A percentile compares a stretch with the other conserved stretches of the same genome.
Conservation (phyloP, 2,888 invertebrate species). For the Anaspis maculata region DNA sequence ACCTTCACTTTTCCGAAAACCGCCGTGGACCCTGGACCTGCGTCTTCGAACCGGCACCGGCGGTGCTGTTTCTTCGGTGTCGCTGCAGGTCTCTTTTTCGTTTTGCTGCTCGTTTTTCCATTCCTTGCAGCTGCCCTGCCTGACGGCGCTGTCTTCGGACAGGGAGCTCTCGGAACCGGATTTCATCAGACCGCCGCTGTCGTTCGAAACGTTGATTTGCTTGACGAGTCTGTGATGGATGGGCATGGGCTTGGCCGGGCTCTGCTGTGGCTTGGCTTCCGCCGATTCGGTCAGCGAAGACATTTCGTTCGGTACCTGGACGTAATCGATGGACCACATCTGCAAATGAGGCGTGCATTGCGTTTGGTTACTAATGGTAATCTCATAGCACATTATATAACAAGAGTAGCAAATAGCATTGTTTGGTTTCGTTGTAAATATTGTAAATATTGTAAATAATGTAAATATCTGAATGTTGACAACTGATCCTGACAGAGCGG, state of each 20-base stretch:
- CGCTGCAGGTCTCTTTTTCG: constrained; percentile 64
- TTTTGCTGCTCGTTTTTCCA: constrained; percentile 59
- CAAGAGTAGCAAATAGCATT: too few species aligned
- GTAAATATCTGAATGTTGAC: too few species aligned
- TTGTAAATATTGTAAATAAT: too few species aligned
- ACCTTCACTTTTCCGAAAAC: constrained; percentile 61
- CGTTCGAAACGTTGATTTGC: constrained; percentile 65
- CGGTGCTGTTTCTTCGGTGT: constrained; percentile 48
- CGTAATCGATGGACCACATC: constrained; percentile 97
- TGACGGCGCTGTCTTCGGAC: constrained; percentile 57
- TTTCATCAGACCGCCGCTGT: constrained; percentile 52
- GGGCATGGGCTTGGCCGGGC: constrained; percentile 23
- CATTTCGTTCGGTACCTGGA: constrained; percentile 69
- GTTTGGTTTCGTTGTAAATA: too few species aligned
- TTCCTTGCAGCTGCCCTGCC: constrained; percentile 58
- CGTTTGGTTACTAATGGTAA: too few species aligned
- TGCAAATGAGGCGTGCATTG: too few species aligned
- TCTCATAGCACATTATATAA: too few species aligned
- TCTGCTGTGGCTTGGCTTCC: constrained; percentile 25
- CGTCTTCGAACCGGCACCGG: constrained; percentile 50
- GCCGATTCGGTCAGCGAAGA: constrained; percentile 18
- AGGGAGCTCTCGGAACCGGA: constrained; percentile 85
- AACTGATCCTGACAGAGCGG: too few species aligned
- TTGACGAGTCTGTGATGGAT: constrained; percentile 53
- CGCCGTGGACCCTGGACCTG: constrained; percentile 57